Evolutionary conservation across 2,888 invertebrate genomes (phyloP).

Genomic region (Dynastes grantii): DNA sequence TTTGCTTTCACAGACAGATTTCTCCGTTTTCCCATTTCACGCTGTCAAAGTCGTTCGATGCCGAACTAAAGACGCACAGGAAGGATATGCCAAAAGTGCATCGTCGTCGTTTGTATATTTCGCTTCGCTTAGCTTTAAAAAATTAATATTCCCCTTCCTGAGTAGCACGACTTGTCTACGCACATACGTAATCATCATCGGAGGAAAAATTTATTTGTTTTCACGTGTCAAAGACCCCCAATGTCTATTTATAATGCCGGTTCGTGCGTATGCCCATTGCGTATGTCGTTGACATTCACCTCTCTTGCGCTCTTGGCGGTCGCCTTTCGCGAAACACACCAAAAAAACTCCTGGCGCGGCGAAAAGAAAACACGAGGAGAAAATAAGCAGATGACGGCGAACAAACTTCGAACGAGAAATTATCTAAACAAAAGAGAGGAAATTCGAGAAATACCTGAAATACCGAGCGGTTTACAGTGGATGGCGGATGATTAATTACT

Average conservation of each 20-base stretch:
- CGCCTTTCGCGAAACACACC: slow-evolving; percentile 37
- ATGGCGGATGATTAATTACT: background rate
- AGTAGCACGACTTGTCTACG: background rate
- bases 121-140: background rate
- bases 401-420: background rate
- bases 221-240: slow-evolving; percentile 36
- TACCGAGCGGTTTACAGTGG: background rate
- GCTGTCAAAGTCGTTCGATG: background rate
- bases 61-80: background rate
- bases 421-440: background rate
- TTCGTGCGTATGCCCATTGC: slow-evolving; percentile 9
- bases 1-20: slow-evolving; percentile 1
- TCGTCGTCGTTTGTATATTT: slow-evolving; percentile 1
- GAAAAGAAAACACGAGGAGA: slow-evolving; percentile 22
- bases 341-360: background rate
- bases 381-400: slow-evolving; percentile 21
- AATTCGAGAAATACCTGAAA: slow-evolving; percentile 10
- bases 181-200: slow-evolving; percentile 11
- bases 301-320: slow-evolving; percentile 6
- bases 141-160: background rate
- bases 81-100: slow-evolving; percentile 7
- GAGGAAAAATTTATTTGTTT: slow-evolving; percentile 44
- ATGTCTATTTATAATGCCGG: slow-evolving; percentile 35
- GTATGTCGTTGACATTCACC: slow-evolving; percentile 34
- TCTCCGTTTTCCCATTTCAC: slow-evolving; percentile 9